Percentiles rank a stretch among this genome's conserved stretches.
Conservation (phyloP, 2,113 vertebrate species). For the Leptocoma aspasia region DNA sequence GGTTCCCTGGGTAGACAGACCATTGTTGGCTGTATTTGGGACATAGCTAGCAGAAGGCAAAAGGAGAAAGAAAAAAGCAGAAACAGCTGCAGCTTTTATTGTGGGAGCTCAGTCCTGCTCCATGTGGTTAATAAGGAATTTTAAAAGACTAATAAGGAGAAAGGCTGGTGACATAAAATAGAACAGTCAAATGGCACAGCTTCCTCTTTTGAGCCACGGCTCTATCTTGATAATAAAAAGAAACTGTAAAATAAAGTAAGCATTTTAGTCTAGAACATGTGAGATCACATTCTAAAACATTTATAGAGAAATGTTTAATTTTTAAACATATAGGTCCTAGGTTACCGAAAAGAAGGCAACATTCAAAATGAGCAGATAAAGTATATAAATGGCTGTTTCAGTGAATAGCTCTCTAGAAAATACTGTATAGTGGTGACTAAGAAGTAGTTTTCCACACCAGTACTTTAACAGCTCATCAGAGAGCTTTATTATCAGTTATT, state of each 20-base stretch:
- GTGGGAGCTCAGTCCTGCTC: not conserved
- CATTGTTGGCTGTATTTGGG: not conserved
- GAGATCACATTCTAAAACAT: not conserved
- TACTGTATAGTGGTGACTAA: not conserved
- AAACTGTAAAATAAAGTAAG: not conserved
- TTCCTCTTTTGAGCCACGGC: not conserved
- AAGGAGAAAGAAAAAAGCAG: not conserved
- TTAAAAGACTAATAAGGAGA: not conserved
- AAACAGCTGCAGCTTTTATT: conserved; percentile 34
- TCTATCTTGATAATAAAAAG: not conserved
- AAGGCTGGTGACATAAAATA: not conserved
- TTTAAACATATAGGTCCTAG: not conserved
- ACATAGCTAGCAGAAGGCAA: not conserved
- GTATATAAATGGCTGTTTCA: not conserved
- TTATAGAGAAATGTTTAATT: not conserved
- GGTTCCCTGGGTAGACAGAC: not conserved
- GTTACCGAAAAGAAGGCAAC: not conserved
- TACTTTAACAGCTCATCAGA: conserved; percentile 50
- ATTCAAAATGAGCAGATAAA: not conserved
- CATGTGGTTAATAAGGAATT: not conserved
- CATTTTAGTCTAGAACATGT: not conserved
- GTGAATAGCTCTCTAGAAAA: not conserved
- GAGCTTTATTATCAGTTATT: conserved; percentile 33
- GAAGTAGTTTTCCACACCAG: not conserved
- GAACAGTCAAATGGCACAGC: not conserved